Conservation (phyloP, 2,113 vertebrate genomes). For the Caranx melampygus region DNA sequence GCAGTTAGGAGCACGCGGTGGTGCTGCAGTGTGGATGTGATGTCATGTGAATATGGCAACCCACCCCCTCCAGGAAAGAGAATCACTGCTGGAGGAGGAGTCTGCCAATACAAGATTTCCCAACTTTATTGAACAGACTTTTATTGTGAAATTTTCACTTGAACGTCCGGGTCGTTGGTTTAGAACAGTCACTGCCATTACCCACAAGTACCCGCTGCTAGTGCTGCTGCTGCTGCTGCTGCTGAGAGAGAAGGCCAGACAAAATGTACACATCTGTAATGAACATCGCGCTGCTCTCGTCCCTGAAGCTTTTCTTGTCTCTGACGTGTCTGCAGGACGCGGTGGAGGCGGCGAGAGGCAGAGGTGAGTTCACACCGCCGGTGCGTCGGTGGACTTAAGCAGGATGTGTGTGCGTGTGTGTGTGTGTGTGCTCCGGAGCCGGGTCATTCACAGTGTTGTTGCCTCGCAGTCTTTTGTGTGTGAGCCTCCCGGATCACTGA, state of each 20-base stretch:
- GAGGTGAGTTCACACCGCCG: constrained; percentile 70
- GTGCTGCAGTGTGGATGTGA: constrained; percentile 65
- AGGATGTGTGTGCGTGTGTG: neutral
- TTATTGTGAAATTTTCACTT: constrained; percentile 56
- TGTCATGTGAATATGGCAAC: constrained; percentile 25
- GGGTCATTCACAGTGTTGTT: constrained; percentile 10
- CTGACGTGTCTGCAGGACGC: constrained; percentile 61
- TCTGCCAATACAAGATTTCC: neutral
- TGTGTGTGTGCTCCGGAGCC: constrained; percentile 2
- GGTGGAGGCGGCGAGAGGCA: constrained; percentile 59
- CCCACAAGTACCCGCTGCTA: neutral
- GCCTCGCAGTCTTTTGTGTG: constrained; percentile 27
- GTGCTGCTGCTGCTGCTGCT: neutral
- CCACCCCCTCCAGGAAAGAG: neutral
- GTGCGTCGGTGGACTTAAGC: neutral
- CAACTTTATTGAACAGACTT: neutral
- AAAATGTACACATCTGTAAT: constrained; percentile 71
- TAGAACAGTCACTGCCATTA: constrained; percentile 16
- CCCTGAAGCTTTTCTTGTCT: constrained; percentile 64
- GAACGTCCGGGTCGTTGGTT: constrained; percentile 60
- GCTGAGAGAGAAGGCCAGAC: neutral
- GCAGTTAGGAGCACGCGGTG: constrained; percentile 67
- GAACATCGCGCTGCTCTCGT: constrained; percentile 58
- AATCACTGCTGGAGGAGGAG: neutral
- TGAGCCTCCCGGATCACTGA: constrained; percentile 30